These are phyloP conservation scores for Sciurus niger DNA, from an alignment of 2,113 vertebrate species.

Conservation along the genomic window DNA sequence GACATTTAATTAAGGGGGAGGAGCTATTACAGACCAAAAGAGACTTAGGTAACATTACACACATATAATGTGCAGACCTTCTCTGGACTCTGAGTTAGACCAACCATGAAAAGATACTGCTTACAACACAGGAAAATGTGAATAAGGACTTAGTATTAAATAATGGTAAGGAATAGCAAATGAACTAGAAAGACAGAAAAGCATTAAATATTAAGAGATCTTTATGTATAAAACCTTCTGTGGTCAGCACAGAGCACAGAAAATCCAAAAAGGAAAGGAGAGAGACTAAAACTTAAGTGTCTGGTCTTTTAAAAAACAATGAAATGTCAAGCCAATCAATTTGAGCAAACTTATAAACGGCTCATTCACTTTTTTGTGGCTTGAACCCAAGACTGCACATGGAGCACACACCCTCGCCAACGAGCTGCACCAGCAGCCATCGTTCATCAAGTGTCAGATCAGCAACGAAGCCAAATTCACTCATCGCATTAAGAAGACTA, in stretches of 20 bases:
- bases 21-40: neutral
- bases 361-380: neutral
- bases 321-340: neutral
- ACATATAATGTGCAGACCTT: neutral
- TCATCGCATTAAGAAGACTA: constrained; percentile 2
- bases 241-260: neutral
- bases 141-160: neutral
- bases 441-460: neutral
- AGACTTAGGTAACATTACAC: neutral
- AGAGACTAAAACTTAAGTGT: neutral
- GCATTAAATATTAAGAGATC: too few species aligned
- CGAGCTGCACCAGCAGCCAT: neutral
- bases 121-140: constrained; percentile 12
- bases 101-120: constrained; percentile 10
- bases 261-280: neutral
- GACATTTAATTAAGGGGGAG: neutral
- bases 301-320: neutral
- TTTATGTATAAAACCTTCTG: too few species aligned
- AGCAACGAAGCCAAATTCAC: neutral
- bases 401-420: neutral
- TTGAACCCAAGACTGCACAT: neutral
- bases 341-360: neutral
- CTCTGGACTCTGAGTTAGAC: neutral
- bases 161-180: neutral
- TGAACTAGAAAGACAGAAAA: too few species aligned